A percentile compares a stretch with the other conserved stretches of the same genome.
phyloP scores from a whole-genome alignment of 2,113 vertebrate genomes.

The Elgaria multicarinata region DNA sequence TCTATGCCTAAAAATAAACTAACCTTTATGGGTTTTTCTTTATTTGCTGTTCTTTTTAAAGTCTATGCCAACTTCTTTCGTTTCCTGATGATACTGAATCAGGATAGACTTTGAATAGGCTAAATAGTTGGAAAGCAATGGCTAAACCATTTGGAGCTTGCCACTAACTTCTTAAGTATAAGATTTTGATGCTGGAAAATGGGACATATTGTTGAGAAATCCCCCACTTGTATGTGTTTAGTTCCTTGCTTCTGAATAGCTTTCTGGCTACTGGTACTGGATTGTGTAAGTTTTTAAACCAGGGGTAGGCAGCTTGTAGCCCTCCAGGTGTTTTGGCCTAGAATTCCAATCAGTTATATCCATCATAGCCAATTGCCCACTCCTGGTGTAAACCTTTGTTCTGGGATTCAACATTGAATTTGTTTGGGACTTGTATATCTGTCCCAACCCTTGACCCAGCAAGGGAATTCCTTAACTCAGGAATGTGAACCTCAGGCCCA shows the following conservation, averaged over 20 bases:
- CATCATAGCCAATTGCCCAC: no score
- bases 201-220: neutral
- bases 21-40: neutral
- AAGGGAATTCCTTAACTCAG: neutral
- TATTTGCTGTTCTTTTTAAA: constrained; percentile 10
- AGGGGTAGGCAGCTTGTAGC: no score
- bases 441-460: neutral
- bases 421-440: neutral
- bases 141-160: neutral
- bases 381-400: neutral
- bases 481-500: no score
- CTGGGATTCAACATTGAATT: neutral
- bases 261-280: no score
- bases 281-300: neutral
- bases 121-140: neutral
- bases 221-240: neutral
- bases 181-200: neutral
- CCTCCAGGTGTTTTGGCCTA: no score
- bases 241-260: neutral
- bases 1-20: constrained; percentile 45
- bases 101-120: neutral
- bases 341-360: no score
- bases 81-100: constrained; percentile 1
- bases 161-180: neutral
- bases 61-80: neutral